Base-by-base conservation (phyloP, 2,888 invertebrate species). In the Chromoteleia sp. region DNA sequence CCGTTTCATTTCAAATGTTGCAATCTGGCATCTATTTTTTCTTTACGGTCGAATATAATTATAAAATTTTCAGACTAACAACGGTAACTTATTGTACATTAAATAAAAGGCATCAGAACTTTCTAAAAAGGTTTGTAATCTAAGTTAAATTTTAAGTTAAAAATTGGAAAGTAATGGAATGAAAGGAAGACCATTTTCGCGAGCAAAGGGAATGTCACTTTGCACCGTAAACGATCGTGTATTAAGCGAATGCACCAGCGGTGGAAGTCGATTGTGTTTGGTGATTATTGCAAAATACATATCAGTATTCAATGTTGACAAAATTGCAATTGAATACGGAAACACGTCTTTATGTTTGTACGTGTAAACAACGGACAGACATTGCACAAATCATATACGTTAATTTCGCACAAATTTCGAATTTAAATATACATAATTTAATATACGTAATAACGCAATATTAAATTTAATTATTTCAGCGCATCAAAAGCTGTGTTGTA, bases 261-360 rank as follows among this genome's bases (percentile, higher is more conserved):
- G 14, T 21, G 41, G 8, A 41, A 58, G 58, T 58, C 39, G 25
- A 58, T 41, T 58, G 58, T 54, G 58, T 21, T 39, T 10, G 21
- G 21, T 41, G 58, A 58, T 58, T 58, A 58, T 58, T 58, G 30
- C 41, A 25, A 56, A 56, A 56, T 56, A 19, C 56, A 41, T 58
- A 58, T 58, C 58, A 41, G 25, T 8, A 41, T 41, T 58, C 39
- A 14, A 10, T 45, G 45, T 45, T 45, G 45, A n/a, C 58, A 41
- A 58, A 58, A 58, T 36, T 58, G 41, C 41, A 41, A 58, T 58
- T 41, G 58, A 58, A 58, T 19, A 12, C 12, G 58, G 41, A 19
- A 58, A 14, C 58, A 2, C 41, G 8, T 15, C 21, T 14, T 25
- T 29, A 29, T 12, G 36, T 36, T 36, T 10, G 54, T n/a, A 8